Conservation (phyloP, 2,888 invertebrate genomes). For the Spatulosminthurus flaviceps region DNA sequence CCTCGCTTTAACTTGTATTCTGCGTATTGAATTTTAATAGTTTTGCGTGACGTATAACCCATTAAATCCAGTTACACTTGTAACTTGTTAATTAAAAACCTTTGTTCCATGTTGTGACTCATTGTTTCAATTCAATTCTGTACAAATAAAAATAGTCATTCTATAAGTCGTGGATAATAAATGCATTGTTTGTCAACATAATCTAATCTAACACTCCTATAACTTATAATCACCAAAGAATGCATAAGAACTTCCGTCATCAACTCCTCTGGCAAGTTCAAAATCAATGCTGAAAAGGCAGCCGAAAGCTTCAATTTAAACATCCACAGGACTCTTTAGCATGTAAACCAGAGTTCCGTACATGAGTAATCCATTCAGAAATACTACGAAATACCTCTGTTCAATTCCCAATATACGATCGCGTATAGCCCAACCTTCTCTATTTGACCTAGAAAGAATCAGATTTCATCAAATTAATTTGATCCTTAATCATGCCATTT, state of each 20-base stretch:
- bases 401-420: constrained; percentile 56
- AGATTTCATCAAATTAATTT: too few species aligned
- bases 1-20: too few species aligned
- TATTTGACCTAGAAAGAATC: background rate
- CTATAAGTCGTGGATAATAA: background rate
- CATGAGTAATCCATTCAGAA: constrained; percentile 53
- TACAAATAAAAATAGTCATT: background rate
- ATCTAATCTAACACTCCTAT: too few species aligned
- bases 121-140: background rate
- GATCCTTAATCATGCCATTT: too few species aligned
- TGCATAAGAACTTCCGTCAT: background rate
- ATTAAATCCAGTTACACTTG: too few species aligned
- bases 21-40: too few species aligned
- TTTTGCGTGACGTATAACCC: too few species aligned
- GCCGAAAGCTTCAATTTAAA: background rate
- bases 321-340: constrained; percentile 22
- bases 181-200: too few species aligned
- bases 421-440: constrained; percentile 33
- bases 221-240: too few species aligned
- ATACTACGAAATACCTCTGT: constrained; percentile 54
- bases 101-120: too few species aligned
- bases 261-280: background rate
- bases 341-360: constrained; percentile 45
- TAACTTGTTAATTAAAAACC: too few species aligned
- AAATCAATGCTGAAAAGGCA: too few species aligned